phyloP scores from a whole-genome alignment of 2,797 vertebrate species.

The Gastrophryne carolinensis region DNA sequence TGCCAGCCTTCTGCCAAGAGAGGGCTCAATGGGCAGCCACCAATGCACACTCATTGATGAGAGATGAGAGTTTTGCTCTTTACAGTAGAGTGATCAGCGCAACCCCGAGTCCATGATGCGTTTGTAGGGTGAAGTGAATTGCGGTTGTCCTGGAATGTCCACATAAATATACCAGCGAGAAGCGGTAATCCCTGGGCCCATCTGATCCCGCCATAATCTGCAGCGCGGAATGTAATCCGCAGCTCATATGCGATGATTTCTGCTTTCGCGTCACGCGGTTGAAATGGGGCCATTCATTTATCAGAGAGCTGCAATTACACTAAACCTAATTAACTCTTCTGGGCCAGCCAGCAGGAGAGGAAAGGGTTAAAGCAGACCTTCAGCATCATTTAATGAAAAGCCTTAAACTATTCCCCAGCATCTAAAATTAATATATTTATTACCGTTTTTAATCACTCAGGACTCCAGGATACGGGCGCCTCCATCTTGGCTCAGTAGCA shows the following conservation, averaged over 20 bases:
- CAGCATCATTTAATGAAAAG: no score
- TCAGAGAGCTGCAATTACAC: slow-evolving; percentile 40
- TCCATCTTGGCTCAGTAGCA: no score
- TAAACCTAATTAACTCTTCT: slow-evolving; percentile 24
- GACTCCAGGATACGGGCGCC: no score
- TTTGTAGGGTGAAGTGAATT: not conserved
- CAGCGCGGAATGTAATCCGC: slow-evolving; percentile 29
- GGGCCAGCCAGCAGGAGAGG: not conserved
- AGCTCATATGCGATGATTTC: slow-evolving; percentile 33
- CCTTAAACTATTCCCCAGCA: no score
- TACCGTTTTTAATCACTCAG: no score
- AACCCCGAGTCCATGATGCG: not conserved
- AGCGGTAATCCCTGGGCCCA: slow-evolving; percentile 62
- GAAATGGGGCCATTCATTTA: slow-evolving; percentile 40
- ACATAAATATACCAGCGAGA: slow-evolving; percentile 42
- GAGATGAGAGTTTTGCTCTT: no score
- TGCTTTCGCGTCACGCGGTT: slow-evolving; percentile 19
- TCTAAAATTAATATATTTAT: no score
- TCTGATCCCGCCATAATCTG: slow-evolving; percentile 68
- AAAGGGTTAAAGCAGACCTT: slow-evolving; percentile 19
- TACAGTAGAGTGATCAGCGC: not conserved
- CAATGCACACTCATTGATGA: no score
- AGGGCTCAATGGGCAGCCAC: not conserved
- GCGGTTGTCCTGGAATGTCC: slow-evolving; percentile 5
- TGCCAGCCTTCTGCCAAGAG: not conserved